Evolutionary conservation across 2,888 invertebrate species (phyloP).

Genomic region (Megaustenia siamemsis): DNA sequence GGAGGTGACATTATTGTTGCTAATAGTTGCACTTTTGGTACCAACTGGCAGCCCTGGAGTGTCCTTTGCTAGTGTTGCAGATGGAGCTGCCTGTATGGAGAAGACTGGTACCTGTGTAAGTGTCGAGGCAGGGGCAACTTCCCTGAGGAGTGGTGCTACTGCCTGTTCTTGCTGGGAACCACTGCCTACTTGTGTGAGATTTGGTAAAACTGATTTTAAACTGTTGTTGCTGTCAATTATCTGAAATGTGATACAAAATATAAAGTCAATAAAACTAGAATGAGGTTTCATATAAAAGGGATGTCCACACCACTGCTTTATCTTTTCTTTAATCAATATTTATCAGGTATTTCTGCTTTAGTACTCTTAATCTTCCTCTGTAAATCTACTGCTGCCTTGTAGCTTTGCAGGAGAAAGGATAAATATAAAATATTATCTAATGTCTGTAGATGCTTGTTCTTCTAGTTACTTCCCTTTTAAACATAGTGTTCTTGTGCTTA

Average conservation of each 20-base stretch:
- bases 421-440: no score
- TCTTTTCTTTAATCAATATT: no score
- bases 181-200: conserved; percentile 8
- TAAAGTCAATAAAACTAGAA: neutral
- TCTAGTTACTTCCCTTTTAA: no score
- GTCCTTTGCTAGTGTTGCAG: conserved; percentile 9
- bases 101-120: conserved; percentile 33
- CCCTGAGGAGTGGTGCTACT: conserved; percentile 17
- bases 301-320: no score
- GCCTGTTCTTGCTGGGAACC: conserved; percentile 10
- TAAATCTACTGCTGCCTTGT: no score
- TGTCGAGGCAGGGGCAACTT: conserved; percentile 7
- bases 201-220: conserved; percentile 39
- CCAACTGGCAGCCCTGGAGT: neutral
- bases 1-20: conserved; percentile 38
- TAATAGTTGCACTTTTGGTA: conserved; percentile 13
- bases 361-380: no score
- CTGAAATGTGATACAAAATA: neutral
- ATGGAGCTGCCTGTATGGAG: conserved; percentile 34
- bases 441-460: no score
- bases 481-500: no score
- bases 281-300: no score
- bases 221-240: neutral
- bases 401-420: no score
- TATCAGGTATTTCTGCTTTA: no score